These are phyloP conservation scores for Aramus guarauna DNA, from an alignment of 2,113 vertebrate species.

Conservation along the genomic window DNA sequence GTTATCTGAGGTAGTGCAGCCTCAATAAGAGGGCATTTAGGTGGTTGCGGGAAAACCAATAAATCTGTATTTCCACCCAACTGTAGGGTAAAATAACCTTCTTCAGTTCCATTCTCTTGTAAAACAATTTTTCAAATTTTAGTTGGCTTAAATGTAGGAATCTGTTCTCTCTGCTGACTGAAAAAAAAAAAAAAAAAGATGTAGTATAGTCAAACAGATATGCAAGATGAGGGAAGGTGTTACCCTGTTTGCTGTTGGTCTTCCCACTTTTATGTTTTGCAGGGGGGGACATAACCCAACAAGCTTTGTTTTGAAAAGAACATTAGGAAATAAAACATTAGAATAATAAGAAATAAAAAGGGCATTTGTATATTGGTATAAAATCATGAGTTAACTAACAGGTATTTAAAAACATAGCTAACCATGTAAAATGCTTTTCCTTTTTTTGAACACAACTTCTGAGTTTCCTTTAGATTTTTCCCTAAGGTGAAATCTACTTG, in stretches of 20 bases:
- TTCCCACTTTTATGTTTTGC: not conserved
- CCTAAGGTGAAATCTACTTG: not conserved
- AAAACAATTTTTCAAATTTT: not conserved
- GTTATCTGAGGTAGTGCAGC: not conserved
- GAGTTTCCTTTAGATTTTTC: not conserved
- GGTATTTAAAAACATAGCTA: not conserved
- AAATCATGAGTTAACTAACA: not conserved
- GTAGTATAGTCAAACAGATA: not conserved
- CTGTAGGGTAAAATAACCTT: not conserved
- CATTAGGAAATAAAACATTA: not conserved
- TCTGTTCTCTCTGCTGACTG: not conserved
- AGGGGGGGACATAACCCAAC: not conserved
- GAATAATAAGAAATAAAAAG: not conserved
- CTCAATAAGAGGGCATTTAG: not conserved
- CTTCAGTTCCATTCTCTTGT: not conserved
- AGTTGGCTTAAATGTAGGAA: not conserved
- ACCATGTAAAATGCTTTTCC: not conserved
- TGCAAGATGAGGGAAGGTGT: not conserved
- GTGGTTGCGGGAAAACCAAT: not conserved
- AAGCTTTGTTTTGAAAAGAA: not conserved
- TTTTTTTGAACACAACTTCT: not conserved
- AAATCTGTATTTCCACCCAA: not conserved
- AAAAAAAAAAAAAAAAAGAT: not conserved
- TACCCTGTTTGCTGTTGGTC: not conserved
- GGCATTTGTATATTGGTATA: rapidly evolving